Conservation (phyloP, 2,113 vertebrate species). For the Cyphomyrus plagiostoma region DNA sequence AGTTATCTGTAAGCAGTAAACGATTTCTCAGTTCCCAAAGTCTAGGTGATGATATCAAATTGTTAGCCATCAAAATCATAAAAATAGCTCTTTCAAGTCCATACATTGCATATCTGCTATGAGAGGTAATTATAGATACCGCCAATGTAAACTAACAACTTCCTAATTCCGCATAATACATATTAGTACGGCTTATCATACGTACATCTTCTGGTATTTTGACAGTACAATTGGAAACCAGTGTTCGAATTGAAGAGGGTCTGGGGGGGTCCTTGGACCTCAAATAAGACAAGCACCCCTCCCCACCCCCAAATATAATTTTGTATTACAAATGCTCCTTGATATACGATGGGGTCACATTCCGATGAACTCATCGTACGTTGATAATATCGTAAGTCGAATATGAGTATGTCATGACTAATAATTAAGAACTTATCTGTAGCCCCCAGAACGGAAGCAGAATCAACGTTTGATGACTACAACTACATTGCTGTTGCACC, state of each 20-base stretch:
- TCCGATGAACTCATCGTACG: background rate
- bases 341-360: background rate
- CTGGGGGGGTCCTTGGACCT: background rate
- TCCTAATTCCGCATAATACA: background rate
- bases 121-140: background rate
- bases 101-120: background rate
- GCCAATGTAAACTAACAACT: background rate
- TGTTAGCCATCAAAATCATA: background rate
- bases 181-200: background rate
- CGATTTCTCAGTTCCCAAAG: background rate
- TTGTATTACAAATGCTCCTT: background rate
- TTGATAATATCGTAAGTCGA: background rate
- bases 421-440: background rate
- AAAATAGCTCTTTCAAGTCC: background rate
- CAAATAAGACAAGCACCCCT: background rate
- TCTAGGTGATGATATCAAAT: background rate
- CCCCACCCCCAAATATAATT: background rate
- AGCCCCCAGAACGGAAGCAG: background rate
- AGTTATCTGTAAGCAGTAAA: conserved; percentile 3
- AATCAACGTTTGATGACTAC: background rate
- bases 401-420: background rate
- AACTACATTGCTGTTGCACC: background rate
- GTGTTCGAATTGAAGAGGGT: background rate
- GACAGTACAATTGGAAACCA: background rate
- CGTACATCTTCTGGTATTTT: background rate